Evolutionary conservation across 2,888 invertebrate genomes (phyloP).

Genomic region (Hyposoter dolosus): DNA sequence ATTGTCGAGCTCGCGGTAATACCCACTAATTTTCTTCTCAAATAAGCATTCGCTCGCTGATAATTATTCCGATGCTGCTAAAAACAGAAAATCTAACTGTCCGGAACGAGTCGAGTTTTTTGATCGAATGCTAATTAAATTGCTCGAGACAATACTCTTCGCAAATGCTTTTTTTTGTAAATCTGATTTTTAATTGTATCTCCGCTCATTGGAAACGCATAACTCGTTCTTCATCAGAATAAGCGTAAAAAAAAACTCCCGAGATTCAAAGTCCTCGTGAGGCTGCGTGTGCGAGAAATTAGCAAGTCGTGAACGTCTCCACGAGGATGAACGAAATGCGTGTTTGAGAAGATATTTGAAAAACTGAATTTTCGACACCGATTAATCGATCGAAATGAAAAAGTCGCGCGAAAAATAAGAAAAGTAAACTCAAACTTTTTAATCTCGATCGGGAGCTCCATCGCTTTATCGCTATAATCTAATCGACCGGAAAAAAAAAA

Average conservation of each 20-base stretch:
- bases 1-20: background rate
- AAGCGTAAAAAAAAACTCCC: background rate
- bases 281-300: no score
- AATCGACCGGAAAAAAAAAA: background rate
- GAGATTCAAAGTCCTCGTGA: background rate
- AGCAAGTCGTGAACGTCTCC: background rate
- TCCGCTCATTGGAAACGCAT: background rate
- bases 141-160: background rate
- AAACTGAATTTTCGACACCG: no score
- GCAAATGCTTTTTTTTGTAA: background rate
- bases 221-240: background rate
- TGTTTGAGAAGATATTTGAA: no score
- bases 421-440: no score
- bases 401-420: no score
- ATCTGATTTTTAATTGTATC: background rate
- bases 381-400: no score
- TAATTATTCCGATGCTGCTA: background rate
- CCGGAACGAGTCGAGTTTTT: background rate
- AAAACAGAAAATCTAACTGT: background rate
- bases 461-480: background rate
- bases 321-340: background rate
- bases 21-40: background rate
- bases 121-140: background rate
- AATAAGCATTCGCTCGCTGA: background rate
- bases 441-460: no score